Base-by-base conservation (phyloP, 2,888 invertebrate genomes). In the Timema cristinae region DNA sequence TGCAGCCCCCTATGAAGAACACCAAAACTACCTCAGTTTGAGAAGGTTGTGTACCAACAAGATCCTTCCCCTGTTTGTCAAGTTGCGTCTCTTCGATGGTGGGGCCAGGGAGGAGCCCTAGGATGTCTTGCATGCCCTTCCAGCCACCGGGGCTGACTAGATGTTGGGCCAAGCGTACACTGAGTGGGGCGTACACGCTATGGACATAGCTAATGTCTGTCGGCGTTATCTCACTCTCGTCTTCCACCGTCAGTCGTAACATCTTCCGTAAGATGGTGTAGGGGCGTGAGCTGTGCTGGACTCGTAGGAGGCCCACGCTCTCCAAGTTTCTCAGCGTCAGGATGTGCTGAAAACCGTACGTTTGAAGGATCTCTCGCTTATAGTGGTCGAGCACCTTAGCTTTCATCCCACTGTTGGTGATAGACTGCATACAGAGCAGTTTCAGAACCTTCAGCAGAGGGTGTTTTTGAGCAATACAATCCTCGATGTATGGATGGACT, bases 1-100 rank as follows among this genome's bases (percentile, higher is more conserved):
- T 99, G 80, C 97, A 95, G 0, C 99, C 99, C 6, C 99, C 99
- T 15, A 99, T 90, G 81, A 98, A 97, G 82, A 97, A 95, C 0
- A 99, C 95, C 0, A 98, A 84, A 9, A 97, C 90, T 5, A 95
- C 91, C 76, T 91, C 88, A 63, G 81, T 79, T 70, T 81, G 80
- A 5, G 89, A 88, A 73, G 84, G 85, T 69, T 88, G 87, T 76
- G 87, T 88, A 0, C 86, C 85, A 16, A 87, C 84, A 0, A 88
- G 86, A 71, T 86, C 85, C 6, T 86, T 84, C 16, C 82, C 83
- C 5, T 80, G 79, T 15, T 84, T 83, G 49, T 84, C 80, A 72
- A 82, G 80, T 76, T 85, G 84, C 47, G 80, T 79, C 47, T 73
- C 72, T 13, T 75, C 86, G 67, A 89, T 81, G 13, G 85, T 83